Evolutionary conservation across 1,140 invertebrate genomes (phyloP).

Genomic region (Eumeta japonica): DNA sequence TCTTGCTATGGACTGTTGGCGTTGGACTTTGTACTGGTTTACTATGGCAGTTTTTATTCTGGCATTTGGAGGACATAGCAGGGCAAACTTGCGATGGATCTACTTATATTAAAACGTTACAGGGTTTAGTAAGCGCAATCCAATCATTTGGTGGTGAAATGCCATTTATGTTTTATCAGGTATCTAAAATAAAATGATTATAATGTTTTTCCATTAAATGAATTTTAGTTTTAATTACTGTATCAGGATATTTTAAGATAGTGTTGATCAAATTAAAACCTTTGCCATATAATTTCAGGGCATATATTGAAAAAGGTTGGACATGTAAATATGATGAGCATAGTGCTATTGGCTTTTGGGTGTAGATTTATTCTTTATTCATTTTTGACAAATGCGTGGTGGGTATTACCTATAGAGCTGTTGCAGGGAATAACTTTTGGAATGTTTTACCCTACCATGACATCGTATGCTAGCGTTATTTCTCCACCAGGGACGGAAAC

Average conservation of each 20-base stretch:
- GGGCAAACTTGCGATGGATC: slow-evolving; percentile 45
- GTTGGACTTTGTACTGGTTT: slow-evolving; percentile 82
- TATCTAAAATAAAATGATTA: slow-evolving; percentile 20
- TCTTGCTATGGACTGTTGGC: slow-evolving; percentile 75
- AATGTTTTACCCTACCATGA: slow-evolving; percentile 85
- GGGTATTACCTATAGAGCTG: slow-evolving; percentile 79
- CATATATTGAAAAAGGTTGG: slow-evolving; percentile 79
- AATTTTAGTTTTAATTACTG: background rate
- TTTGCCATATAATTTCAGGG: slow-evolving; percentile 51
- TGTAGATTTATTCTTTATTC: slow-evolving; percentile 82
- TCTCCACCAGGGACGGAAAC: slow-evolving; percentile 83
- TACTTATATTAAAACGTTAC: slow-evolving; percentile 73
- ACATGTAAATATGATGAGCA: slow-evolving; percentile 77
- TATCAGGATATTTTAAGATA: background rate
- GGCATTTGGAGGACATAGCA: slow-evolving; percentile 74
- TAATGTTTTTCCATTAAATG: background rate
- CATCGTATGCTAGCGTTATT: slow-evolving; percentile 82
- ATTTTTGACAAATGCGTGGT: slow-evolving; percentile 76
- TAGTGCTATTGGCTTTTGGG: slow-evolving; percentile 75
- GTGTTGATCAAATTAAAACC: too few relatives aligned
- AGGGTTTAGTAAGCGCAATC: slow-evolving; percentile 75
- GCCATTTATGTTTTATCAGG: slow-evolving; percentile 85
- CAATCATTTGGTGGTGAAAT: slow-evolving; percentile 86
- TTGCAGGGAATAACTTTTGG: slow-evolving; percentile 86
- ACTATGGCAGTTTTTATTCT: slow-evolving; percentile 87